phyloP scores from a whole-genome alignment of 1,140 invertebrate species.

The Aphidius ervi region DNA sequence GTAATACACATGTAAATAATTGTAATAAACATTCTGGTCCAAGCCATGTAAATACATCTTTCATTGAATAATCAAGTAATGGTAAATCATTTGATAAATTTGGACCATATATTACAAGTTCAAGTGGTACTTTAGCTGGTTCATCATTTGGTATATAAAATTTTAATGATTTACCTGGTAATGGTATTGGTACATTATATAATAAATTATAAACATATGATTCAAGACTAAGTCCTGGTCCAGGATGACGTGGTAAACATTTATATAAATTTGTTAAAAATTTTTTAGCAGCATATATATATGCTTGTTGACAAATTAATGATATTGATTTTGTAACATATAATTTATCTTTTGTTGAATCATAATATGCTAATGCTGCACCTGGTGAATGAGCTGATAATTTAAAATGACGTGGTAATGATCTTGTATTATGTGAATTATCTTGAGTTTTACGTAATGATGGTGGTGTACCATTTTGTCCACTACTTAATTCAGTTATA shows the following conservation, averaged over 20 bases:
- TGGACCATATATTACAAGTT: conserved; percentile 69
- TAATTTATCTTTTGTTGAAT: conserved; percentile 87
- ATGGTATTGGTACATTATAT: conserved; percentile 88
- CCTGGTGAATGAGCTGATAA: conserved; percentile 70
- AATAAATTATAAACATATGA: conserved; percentile 93
- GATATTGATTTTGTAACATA: conserved; percentile 94
- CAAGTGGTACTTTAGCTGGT: conserved; percentile 66
- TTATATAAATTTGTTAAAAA: conserved; percentile 85
- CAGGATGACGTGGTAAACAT: conserved; percentile 69
- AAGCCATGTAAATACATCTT: conserved; percentile 80
- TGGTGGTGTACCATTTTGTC: conserved; percentile 58
- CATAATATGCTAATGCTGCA: conserved; percentile 81
- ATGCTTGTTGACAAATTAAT: conserved; percentile 85
- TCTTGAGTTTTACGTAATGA: conserved; percentile 54
- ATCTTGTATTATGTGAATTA: conserved; percentile 64
- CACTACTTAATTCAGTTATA: conserved; percentile 81
- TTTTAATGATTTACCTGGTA: conserved; percentile 79
- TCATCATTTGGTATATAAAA: conserved; percentile 74
- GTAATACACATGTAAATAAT: conserved; percentile 90
- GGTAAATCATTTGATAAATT: conserved; percentile 76
- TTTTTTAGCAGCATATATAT: conserved; percentile 77
- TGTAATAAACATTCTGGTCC: conserved; percentile 88
- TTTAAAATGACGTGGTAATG: conserved; percentile 84
- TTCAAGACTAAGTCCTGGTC: conserved; percentile 75
- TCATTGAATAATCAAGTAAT: conserved; percentile 88